Percentiles rank a stretch among this genome's conserved stretches.
Evolutionary conservation across 1,140 invertebrate genomes (phyloP).

Genomic region (Rhopalosiphum padi): DNA sequence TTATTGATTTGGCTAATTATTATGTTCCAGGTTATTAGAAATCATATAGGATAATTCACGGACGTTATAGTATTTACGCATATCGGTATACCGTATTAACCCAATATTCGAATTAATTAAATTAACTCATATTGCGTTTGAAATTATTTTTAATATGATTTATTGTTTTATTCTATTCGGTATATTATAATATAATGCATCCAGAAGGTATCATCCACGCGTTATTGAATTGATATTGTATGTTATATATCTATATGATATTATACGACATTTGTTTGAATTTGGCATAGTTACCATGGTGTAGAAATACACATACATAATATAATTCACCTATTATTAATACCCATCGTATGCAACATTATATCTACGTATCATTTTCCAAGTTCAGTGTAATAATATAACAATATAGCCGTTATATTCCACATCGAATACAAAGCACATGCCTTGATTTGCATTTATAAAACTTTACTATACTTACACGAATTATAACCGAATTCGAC

Average conservation of each 20-base stretch:
- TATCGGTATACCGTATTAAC: neutral
- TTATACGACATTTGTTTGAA: neutral
- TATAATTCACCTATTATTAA: neutral
- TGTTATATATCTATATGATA: neutral
- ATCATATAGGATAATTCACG: neutral
- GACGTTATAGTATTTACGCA: neutral
- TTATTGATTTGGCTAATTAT: neutral
- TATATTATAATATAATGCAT: neutral
- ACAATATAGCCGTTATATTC: neutral
- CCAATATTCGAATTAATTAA: neutral
- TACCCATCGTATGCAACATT: neutral
- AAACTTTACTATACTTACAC: neutral
- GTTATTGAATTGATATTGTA: neutral
- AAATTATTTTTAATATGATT: neutral
- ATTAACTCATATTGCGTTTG: neutral
- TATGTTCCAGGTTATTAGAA: neutral
- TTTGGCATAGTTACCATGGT: neutral
- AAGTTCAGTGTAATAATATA: neutral
- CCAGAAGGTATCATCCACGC: neutral
- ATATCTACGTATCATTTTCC: neutral
- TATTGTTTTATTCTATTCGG: neutral
- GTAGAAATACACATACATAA: neutral
- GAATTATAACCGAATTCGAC: neutral
- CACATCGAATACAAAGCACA: neutral
- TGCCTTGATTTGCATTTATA: neutral